Conservation (phyloP, 1,140 invertebrate species). For the Drosophila leontia region DNA sequence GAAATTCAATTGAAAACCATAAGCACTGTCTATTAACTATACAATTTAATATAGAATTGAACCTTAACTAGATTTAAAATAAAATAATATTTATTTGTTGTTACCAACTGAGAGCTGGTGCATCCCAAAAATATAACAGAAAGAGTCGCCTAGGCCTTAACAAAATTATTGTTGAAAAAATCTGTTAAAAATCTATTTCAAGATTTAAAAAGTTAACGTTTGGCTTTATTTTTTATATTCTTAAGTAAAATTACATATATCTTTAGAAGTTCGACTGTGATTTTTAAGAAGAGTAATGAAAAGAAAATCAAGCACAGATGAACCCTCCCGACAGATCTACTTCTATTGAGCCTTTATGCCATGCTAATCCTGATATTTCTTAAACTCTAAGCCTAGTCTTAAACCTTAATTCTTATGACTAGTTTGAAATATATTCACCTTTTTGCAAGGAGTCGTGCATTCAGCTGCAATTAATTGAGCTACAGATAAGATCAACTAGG, state of each 20-base stretch:
- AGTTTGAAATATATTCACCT: conserved; percentile 73
- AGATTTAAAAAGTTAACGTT: not conserved
- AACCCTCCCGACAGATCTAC: not conserved
- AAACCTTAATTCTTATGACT: conserved; percentile 45
- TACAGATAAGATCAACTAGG: conserved; percentile 60
- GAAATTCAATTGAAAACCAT: not conserved
- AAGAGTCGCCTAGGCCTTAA: not conserved
- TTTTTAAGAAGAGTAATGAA: not conserved
- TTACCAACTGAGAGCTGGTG: too few species aligned
- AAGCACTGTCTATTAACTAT: too few species aligned
- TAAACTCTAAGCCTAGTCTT: conserved; percentile 43
- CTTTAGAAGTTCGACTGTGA: not conserved
- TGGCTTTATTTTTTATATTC: too few species aligned
- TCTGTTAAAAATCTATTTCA: not conserved
- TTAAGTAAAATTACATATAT: not conserved
- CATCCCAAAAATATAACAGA: too few species aligned
- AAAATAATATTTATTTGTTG: too few species aligned
- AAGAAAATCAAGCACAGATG: not conserved
- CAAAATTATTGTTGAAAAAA: not conserved
- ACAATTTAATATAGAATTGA: too few species aligned
- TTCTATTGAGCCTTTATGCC: not conserved
- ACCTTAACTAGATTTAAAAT: too few species aligned
- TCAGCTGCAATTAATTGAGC: conserved; percentile 79
- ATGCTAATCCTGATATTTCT: conserved; percentile 15
- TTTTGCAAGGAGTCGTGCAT: conserved; percentile 82